Conservation (phyloP, 2,113 vertebrate genomes). For the Phyllostomus hastatus region DNA sequence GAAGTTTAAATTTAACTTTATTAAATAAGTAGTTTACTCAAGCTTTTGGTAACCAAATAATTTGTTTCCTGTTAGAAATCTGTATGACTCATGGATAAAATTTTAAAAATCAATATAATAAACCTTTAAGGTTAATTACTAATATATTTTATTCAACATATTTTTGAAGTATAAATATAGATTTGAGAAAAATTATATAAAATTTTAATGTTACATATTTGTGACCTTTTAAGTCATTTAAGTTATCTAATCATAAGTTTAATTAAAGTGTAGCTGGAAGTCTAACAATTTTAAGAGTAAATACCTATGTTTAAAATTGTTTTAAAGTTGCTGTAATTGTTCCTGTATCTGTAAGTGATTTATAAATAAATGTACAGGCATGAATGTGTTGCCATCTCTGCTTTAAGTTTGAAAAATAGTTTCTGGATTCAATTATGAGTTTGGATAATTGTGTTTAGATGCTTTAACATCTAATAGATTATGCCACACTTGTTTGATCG, state of each 20-base stretch:
- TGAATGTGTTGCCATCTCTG: background rate
- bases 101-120: background rate
- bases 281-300: background rate
- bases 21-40: background rate
- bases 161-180: background rate
- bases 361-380: background rate
- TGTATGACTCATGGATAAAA: background rate
- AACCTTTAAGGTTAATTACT: background rate
- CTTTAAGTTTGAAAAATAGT: background rate
- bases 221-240: background rate
- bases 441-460: slow-evolving; percentile 32
- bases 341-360: background rate
- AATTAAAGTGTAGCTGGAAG: background rate
- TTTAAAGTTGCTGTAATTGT: background rate
- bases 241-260: background rate
- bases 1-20: background rate
- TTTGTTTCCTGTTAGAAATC: background rate
- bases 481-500: slow-evolving; percentile 13
- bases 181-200: background rate
- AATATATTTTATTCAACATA: background rate
- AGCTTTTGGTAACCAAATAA: background rate
- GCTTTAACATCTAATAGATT: slow-evolving; percentile 28
- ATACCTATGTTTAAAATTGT: background rate
- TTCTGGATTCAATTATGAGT: background rate
- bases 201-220: background rate